Percentiles rank a stretch among this genome's conserved stretches.
These are phyloP conservation scores for Cryptocephalus moraei DNA, from an alignment of 2,888 invertebrate genomes.

Conservation along the genomic window DNA sequence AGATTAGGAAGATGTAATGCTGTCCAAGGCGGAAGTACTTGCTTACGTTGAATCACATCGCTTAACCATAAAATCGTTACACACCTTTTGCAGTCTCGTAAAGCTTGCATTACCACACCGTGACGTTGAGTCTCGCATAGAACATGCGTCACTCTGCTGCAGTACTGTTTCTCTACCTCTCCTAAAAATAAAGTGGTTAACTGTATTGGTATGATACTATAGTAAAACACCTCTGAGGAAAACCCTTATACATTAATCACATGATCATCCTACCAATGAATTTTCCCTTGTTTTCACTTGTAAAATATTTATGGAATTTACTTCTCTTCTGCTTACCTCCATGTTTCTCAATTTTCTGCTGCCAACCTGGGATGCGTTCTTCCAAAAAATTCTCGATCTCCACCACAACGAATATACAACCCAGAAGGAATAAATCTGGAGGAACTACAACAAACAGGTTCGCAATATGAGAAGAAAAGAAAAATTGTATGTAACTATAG, in stretches of 20 bases:
- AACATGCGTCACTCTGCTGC: constrained; percentile 82
- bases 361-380: constrained; percentile 32
- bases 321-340: constrained; percentile 23
- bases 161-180: constrained; percentile 77
- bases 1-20: constrained; percentile 79
- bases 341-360: constrained; percentile 34
- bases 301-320: background rate
- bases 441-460: constrained; percentile 50
- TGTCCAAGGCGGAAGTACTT: constrained; percentile 86
- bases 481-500: too few relatives aligned
- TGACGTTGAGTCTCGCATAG: constrained; percentile 85
- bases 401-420: constrained; percentile 77
- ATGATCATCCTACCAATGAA: too few relatives aligned
- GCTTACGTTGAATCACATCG: constrained; percentile 77
- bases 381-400: constrained; percentile 32
- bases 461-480: too few relatives aligned
- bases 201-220: background rate
- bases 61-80: constrained; percentile 86
- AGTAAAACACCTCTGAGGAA: too few relatives aligned
- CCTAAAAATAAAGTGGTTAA: constrained; percentile 39
- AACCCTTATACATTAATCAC: too few relatives aligned
- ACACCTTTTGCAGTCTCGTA: constrained; percentile 57
- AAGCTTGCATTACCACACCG: constrained; percentile 78
- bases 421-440: constrained; percentile 78
- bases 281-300: too few relatives aligned